Conservation (phyloP, 2,113 vertebrate genomes). For the Pteruthius melanotis region DNA sequence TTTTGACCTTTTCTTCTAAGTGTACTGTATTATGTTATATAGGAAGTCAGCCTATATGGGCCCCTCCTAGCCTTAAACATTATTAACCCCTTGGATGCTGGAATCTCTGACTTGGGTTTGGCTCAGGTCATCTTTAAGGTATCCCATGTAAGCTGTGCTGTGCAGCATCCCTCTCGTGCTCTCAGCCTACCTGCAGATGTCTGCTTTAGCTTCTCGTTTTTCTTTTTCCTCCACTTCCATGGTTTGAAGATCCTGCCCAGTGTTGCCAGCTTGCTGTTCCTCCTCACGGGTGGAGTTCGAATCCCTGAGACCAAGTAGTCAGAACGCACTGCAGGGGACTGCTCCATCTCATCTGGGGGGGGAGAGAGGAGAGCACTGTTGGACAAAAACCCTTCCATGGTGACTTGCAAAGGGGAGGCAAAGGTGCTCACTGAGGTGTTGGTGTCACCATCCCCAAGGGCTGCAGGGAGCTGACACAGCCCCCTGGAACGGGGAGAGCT, state of each 20-base stretch:
- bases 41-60: background rate
- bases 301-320: slow-evolving; percentile 90
- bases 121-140: background rate
- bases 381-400: background rate
- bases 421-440: background rate
- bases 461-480: background rate
- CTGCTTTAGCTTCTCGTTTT: slow-evolving; percentile 92
- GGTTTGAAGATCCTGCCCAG: slow-evolving; percentile 97
- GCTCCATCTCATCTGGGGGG: slow-evolving; percentile 89
- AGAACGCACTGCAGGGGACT: slow-evolving; percentile 81
- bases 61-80: background rate
- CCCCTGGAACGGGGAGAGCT: background rate
- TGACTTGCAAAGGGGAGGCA: background rate
- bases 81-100: background rate
- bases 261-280: slow-evolving; percentile 93
- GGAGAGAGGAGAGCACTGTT: background rate
- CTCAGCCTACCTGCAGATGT: slow-evolving; percentile 79
- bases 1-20: background rate
- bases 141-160: background rate
- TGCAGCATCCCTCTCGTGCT: background rate
- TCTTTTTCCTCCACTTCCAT: slow-evolving; percentile 99
- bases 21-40: background rate
- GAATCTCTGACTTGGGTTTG: background rate
- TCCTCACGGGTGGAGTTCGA: slow-evolving; percentile 88
- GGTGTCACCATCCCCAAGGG: background rate